A percentile compares a stretch with the other conserved stretches of the same genome.
These are phyloP conservation scores for Atractosteus spatula DNA, from an alignment of 2,113 vertebrate species.

Conservation along the genomic window DNA sequence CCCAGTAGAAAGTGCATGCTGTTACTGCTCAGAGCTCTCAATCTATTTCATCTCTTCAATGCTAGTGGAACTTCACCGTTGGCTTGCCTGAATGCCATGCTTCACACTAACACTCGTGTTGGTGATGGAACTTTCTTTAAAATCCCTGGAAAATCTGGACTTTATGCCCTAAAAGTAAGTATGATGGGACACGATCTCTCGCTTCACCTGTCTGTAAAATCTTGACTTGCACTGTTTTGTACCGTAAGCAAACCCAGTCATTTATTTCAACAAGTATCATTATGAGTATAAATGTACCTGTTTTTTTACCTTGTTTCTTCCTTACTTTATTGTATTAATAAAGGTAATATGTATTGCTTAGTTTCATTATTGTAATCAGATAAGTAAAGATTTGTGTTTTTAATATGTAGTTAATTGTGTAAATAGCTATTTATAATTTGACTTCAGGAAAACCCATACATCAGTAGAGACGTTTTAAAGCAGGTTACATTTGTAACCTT, in stretches of 20 bases:
- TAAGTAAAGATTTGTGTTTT: too few relatives aligned
- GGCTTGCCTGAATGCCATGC: slow-evolving; percentile 85
- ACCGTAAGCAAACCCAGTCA: too few relatives aligned
- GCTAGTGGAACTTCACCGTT: slow-evolving; percentile 82
- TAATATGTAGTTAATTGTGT: too few relatives aligned
- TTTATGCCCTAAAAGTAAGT: slow-evolving; percentile 85
- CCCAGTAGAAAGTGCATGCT: slow-evolving; percentile 42
- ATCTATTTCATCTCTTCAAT: slow-evolving; percentile 58
- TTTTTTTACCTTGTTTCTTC: too few relatives aligned
- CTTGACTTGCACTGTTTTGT: not conserved
- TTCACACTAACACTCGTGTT: slow-evolving; percentile 80
- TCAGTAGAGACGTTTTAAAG: not conserved
- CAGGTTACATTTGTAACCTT: not conserved
- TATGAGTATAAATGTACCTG: too few relatives aligned
- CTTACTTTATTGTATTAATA: too few relatives aligned
- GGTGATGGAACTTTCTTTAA: slow-evolving; percentile 84
- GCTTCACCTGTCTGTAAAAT: not conserved
- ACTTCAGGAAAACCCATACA: not conserved
- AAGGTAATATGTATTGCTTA: too few relatives aligned
- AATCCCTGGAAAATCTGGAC: slow-evolving; percentile 80
- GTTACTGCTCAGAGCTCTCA: slow-evolving; percentile 55
- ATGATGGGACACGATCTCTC: not conserved
- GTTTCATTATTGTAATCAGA: too few relatives aligned
- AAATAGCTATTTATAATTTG: not conserved
- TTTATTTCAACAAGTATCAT: too few relatives aligned